phyloP scores from a whole-genome alignment of 2,797 vertebrate species.

The Eulemur coronatus region DNA sequence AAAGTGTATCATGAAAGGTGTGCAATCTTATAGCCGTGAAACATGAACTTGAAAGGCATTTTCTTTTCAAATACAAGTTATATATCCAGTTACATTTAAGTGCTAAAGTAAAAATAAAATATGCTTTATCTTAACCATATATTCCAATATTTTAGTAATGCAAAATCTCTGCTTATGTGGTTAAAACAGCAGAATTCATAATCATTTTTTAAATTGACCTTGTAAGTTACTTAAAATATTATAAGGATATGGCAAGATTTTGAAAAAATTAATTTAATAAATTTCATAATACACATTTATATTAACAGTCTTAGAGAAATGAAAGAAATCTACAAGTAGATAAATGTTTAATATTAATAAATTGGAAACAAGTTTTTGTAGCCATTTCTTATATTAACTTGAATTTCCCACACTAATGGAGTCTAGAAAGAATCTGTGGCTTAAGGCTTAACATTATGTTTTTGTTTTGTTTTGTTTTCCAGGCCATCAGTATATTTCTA shows the following conservation, averaged over 20 bases:
- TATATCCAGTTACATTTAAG: constrained; percentile 82
- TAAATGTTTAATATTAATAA: constrained; percentile 45
- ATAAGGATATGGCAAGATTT: not conserved
- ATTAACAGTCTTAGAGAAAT: not conserved
- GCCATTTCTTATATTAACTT: constrained; percentile 51
- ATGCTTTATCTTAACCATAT: constrained; percentile 28
- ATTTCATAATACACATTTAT: not conserved
- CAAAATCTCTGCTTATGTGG: not conserved
- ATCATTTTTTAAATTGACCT: constrained; percentile 37
- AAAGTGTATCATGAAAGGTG: constrained; percentile 84
- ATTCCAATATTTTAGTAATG: constrained; percentile 53
- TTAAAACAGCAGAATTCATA: not conserved
- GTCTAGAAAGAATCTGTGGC: not conserved
- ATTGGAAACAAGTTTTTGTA: constrained; percentile 29
- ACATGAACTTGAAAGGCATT: constrained; percentile 86
- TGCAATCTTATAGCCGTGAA: constrained; percentile 83
- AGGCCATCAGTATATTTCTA: not conserved
- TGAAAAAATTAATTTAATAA: not conserved
- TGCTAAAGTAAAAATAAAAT: constrained; percentile 75
- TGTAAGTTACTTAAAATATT: constrained; percentile 9
- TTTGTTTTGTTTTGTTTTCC: constrained; percentile 10
- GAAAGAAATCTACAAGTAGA: not conserved
- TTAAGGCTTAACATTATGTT: not conserved
- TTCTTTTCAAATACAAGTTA: constrained; percentile 84
- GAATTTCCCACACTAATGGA: not conserved